Evolutionary conservation across 2,797 vertebrate species (phyloP), one percentile per base, ranked within the genome.

Genomic region (Alauda arvensis): DNA sequence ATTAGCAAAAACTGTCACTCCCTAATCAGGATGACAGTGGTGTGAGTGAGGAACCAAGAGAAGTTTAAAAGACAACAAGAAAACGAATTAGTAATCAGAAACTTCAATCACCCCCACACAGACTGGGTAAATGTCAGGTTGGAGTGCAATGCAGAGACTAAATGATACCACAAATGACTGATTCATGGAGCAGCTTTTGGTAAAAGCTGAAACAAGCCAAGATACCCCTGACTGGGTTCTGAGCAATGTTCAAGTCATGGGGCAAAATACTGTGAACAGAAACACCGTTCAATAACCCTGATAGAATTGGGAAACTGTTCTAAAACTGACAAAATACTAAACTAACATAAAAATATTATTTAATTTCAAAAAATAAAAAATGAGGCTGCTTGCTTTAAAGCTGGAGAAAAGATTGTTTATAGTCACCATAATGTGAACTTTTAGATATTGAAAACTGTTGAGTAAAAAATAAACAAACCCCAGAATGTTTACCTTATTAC

Each of bases 111-210:
- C 75, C 83, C 85, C 77, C 83, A 83, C 70, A 78, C 1, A 76
- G 18, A 43, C 28, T 79, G 67, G 49, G 40, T 70, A 93, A 94
- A 90, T 92, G 91, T 89, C 91, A 95, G 83, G 31, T 57, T 92
- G 70, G 60, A 75, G 85, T 81, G 46, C 87, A 83, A 93, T 80
- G 48, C 37, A 83, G 66, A 87, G 46, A 69, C 49, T 87, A 63
- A 72, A 70, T 67, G 70, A 87, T 79, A 89, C 29, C 61, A 90
- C 37, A 57, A 71, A 82, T 37, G 51, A 91, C 78, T 91, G 70
- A 83, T 72, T 89, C 63, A 69, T 6, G 14, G 17, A 91, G 20
- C 7, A 89, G 85, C 23, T 89, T 88, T 77, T 40, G 31, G 52
- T 63, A 69, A 89, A 89, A 83, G 63, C 63, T 87, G 75, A 83